phyloP scores from a whole-genome alignment of 2,797 vertebrate species.

The Peromyscus attwateri region DNA sequence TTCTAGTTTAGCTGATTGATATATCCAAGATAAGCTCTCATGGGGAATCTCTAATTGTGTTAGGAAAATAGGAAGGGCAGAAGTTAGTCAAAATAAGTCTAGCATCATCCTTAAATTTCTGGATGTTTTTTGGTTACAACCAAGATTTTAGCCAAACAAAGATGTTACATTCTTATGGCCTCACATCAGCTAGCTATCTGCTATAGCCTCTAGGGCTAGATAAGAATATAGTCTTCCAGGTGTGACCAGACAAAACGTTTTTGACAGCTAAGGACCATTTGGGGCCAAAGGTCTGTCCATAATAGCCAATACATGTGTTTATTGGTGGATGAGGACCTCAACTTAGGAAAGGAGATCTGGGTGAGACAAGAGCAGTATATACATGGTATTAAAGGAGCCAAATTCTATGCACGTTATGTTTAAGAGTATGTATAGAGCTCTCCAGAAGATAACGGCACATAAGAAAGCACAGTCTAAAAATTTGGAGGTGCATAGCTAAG shows the following conservation, averaged over 20 bases:
- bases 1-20: not conserved
- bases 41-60: not conserved
- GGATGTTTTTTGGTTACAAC: not conserved
- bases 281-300: not conserved
- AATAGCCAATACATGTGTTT: not conserved
- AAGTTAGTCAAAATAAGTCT: conserved; percentile 3
- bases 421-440: not conserved
- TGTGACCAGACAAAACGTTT: not conserved
- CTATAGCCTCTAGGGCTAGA: not conserved
- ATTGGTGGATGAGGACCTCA: not conserved
- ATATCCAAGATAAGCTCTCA: not conserved
- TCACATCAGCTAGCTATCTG: not conserved
- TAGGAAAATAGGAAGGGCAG: not conserved
- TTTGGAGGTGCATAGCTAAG: not conserved
- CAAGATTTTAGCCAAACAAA: not conserved
- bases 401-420: not conserved
- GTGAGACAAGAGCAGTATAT: not conserved
- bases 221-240: not conserved
- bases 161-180: not conserved
- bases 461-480: not conserved
- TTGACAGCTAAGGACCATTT: not conserved
- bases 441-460: not conserved
- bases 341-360: not conserved
- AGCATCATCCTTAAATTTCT: not conserved
- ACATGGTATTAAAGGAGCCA: not conserved